phyloP scores from a whole-genome alignment of 2,113 vertebrate genomes.

The Lates calcarifer region DNA sequence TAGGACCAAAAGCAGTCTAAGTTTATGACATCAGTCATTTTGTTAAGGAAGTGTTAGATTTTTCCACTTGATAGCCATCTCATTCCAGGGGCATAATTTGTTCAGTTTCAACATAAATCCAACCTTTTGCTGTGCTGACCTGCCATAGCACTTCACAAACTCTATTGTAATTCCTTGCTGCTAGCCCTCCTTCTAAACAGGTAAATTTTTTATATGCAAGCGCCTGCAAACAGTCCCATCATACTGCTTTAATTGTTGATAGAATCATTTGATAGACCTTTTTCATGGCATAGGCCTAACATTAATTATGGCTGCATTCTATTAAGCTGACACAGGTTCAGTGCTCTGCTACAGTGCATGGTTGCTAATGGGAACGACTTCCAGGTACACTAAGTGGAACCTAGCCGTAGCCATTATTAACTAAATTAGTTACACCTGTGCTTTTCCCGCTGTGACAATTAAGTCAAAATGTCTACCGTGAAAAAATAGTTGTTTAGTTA shows the following conservation, averaged over 20 bases:
- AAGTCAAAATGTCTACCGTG: not conserved
- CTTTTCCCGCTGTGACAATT: not conserved
- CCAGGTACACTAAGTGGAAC: not conserved
- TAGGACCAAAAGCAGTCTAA: not conserved
- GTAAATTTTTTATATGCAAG: not conserved
- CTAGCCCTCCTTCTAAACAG: not conserved
- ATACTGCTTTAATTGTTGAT: not conserved
- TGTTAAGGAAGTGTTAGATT: not conserved
- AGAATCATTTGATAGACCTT: not conserved
- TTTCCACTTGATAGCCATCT: not conserved
- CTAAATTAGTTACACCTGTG: constrained; percentile 10
- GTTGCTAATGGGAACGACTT: not conserved
- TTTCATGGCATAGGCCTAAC: not conserved
- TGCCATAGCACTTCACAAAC: not conserved
- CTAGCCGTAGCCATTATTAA: not conserved
- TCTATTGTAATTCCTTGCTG: not conserved
- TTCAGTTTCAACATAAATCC: not conserved
- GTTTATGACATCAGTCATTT: not conserved
- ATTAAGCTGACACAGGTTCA: not conserved
- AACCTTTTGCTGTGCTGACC: not conserved
- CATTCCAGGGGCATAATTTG: not conserved
- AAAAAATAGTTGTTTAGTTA: not conserved
- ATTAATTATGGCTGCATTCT: not conserved
- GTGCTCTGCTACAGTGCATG: not conserved
- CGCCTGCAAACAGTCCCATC: not conserved